A percentile compares a stretch with the other conserved stretches of the same genome.
These are phyloP conservation scores for Orussus abietinus DNA, from an alignment of 1,140 invertebrate genomes.

Conservation along the genomic window DNA sequence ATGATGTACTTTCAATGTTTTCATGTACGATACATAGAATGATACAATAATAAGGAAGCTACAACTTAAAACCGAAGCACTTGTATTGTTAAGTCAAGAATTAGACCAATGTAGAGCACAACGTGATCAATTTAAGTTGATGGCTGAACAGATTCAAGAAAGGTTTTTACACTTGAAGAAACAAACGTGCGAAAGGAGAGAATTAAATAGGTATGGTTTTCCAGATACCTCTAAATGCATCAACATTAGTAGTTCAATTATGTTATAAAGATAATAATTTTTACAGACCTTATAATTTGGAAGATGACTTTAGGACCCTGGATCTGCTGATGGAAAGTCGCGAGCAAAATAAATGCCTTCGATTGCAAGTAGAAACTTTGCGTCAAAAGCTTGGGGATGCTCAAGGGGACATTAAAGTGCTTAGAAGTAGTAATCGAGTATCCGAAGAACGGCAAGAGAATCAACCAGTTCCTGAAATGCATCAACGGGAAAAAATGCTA, in stretches of 20 bases:
- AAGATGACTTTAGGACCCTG: slow-evolving; percentile 33
- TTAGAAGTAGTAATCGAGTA: slow-evolving; percentile 43
- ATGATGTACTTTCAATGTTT: not conserved
- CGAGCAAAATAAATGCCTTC: slow-evolving; percentile 65
- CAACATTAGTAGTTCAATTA: slow-evolving; percentile 9
- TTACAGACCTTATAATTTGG: slow-evolving; percentile 17
- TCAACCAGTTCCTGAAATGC: slow-evolving; percentile 43
- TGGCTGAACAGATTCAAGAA: slow-evolving; percentile 74
- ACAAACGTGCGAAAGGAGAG: slow-evolving; percentile 32
- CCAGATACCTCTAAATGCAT: slow-evolving; percentile 15
- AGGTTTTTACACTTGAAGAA: slow-evolving; percentile 58
- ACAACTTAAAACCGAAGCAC: slow-evolving; percentile 75
- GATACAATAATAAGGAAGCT: slow-evolving; percentile 66
- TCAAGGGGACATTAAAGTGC: slow-evolving; percentile 68
- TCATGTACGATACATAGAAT: slow-evolving; percentile 40
- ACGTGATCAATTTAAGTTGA: slow-evolving; percentile 74
- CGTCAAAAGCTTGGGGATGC: slow-evolving; percentile 69
- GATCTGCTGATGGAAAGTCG: slow-evolving; percentile 57
- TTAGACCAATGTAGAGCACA: slow-evolving; percentile 74
- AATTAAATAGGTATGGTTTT: slow-evolving; percentile 25
- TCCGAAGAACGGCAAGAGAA: slow-evolving; percentile 27
- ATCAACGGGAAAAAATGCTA: slow-evolving; percentile 66
- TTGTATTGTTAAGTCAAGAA: slow-evolving; percentile 72
- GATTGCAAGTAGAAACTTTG: slow-evolving; percentile 66
- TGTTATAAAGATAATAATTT: not conserved